A percentile compares a stretch with the other conserved stretches of the same genome.
Evolutionary conservation across 2,888 invertebrate species (phyloP).

Genomic region (Spatulosminthurus flaviceps): DNA sequence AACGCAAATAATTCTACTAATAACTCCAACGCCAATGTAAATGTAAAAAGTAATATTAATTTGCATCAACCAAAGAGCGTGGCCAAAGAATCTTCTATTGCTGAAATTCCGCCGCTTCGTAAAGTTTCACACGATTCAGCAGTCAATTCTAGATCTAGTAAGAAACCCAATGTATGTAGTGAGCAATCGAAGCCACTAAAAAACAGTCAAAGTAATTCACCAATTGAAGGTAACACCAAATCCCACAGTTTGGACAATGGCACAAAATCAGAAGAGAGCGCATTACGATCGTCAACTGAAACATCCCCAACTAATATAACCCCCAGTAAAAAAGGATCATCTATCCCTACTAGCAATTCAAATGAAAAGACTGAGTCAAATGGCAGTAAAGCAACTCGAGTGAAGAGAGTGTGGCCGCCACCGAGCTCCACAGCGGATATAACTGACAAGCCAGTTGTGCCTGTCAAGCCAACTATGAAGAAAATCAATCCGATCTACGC

Average conservation of each 20-base stretch:
- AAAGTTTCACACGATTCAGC: conserved; percentile 35
- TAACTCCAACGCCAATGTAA: conserved; percentile 31
- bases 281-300: conserved; percentile 37
- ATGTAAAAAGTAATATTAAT: conserved; percentile 48
- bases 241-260: conserved; percentile 44
- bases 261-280: conserved; percentile 14
- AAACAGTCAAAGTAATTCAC: conserved; percentile 63
- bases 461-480: conserved; percentile 75
- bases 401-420: conserved; percentile 69
- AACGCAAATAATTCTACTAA: conserved; percentile 20
- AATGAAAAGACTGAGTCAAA: conserved; percentile 59
- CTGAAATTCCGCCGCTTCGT: conserved; percentile 44
- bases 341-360: conserved; percentile 43
- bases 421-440: conserved; percentile 66
- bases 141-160: conserved; percentile 21
- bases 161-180: conserved; percentile 70
- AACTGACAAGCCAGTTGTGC: conserved; percentile 76
- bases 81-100: conserved; percentile 50
- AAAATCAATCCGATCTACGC: conserved; percentile 76
- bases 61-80: conserved; percentile 53
- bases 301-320: conserved; percentile 39
- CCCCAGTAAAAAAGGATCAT: conserved; percentile 49
- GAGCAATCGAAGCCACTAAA: conserved; percentile 67
- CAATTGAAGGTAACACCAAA: conserved; percentile 53
- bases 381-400: conserved; percentile 61